These are phyloP conservation scores for Acipenser oxyrinchus DNA, from an alignment of 2,797 vertebrate species.

Conservation along the genomic window DNA sequence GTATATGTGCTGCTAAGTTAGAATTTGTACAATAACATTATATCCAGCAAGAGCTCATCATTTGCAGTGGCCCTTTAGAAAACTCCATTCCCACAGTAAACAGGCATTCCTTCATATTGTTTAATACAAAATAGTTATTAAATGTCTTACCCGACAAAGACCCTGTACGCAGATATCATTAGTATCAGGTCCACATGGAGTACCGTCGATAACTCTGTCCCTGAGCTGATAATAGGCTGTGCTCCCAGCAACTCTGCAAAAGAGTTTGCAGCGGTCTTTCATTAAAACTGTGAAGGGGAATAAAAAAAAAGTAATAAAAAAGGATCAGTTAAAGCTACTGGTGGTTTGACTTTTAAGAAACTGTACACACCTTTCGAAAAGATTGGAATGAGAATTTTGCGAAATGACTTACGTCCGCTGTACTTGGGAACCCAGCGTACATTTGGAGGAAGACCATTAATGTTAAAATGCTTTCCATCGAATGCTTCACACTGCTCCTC, in stretches of 20 bases:
- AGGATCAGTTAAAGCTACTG: too few species aligned
- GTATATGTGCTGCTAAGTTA: too few species aligned
- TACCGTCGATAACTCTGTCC: slow-evolving; percentile 90
- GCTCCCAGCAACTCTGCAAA: slow-evolving; percentile 90
- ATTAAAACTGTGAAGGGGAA: slow-evolving; percentile 72
- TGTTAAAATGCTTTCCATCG: slow-evolving; percentile 94
- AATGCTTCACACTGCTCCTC: slow-evolving; percentile 90
- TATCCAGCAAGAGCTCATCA: too few species aligned
- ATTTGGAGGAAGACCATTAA: slow-evolving; percentile 89
- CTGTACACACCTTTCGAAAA: too few species aligned
- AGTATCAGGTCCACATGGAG: slow-evolving; percentile 89
- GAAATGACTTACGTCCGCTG: slow-evolving; percentile 82
- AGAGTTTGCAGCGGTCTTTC: slow-evolving; percentile 97
- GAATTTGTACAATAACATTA: too few species aligned
- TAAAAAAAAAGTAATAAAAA: slow-evolving; percentile 5
- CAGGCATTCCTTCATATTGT: too few species aligned
- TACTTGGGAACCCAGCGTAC: slow-evolving; percentile 98
- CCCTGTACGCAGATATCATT: slow-evolving; percentile 98
- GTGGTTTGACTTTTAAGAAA: too few species aligned
- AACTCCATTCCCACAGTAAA: too few species aligned
- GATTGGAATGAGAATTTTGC: too few species aligned
- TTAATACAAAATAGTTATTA: too few species aligned
- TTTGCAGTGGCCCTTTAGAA: too few species aligned
- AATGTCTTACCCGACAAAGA: slow-evolving; percentile 79
- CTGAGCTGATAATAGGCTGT: slow-evolving; percentile 96